These are phyloP conservation scores for Gymnothorax reevesii DNA, from an alignment of 2,797 vertebrate genomes.

Conservation along the genomic window DNA sequence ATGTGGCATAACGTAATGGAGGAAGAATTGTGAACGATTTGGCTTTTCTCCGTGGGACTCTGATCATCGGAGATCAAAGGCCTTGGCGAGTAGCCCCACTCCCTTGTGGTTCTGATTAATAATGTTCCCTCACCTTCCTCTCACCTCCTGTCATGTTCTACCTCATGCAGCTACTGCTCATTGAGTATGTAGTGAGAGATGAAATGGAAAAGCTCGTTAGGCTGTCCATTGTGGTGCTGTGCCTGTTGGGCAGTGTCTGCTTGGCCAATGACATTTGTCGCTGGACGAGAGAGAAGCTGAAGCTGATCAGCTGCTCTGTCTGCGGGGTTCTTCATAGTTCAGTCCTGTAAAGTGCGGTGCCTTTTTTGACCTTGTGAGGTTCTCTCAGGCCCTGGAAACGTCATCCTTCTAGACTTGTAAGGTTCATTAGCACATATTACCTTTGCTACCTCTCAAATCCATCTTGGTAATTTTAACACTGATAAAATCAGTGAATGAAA, in stretches of 20 bases:
- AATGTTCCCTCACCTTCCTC: not conserved
- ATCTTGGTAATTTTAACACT: not conserved
- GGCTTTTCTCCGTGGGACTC: not conserved
- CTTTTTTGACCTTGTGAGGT: not conserved
- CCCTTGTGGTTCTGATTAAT: conserved; percentile 17
- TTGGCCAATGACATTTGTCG: conserved; percentile 27
- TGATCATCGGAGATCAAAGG: conserved; percentile 8
- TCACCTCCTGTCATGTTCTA: not conserved
- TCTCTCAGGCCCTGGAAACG: conserved; percentile 15
- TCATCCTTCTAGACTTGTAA: conserved; percentile 5
- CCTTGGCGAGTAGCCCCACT: not conserved
- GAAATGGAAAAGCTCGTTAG: not conserved
- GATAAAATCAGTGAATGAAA: not conserved
- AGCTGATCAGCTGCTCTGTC: not conserved
- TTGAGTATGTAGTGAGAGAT: not conserved
- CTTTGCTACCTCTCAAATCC: not conserved
- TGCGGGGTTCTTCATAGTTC: too few species aligned
- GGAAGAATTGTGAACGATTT: not conserved
- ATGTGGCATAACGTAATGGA: not conserved
- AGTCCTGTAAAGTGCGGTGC: conserved; percentile 20
- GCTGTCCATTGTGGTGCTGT: not conserved
- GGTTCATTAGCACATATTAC: not conserved
- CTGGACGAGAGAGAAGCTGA: not conserved
- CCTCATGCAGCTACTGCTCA: conserved; percentile 8
- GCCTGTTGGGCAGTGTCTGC: not conserved